phyloP scores from a whole-genome alignment of 2,888 invertebrate species.

The Latheticus oryzae region DNA sequence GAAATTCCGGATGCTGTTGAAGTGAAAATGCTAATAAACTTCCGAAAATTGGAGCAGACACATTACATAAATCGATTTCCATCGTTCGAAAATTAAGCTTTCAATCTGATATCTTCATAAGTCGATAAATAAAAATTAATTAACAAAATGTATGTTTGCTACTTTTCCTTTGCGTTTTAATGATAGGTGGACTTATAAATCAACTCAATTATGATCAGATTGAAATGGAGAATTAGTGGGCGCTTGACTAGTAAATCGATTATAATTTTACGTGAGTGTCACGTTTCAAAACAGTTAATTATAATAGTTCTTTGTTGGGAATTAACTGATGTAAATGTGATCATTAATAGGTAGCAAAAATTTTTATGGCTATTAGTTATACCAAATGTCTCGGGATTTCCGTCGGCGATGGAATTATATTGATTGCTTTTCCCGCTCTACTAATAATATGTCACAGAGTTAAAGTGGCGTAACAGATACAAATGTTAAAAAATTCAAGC shows the following conservation, averaged over 20 bases:
- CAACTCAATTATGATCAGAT: slow-evolving; percentile 17
- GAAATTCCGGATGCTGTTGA: too few species aligned
- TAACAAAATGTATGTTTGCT: too few species aligned
- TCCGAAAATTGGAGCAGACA: too few species aligned
- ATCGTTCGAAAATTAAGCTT: too few species aligned
- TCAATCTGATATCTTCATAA: too few species aligned
- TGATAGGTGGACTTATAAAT: slow-evolving; percentile 7
- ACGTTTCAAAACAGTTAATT: slow-evolving; percentile 12
- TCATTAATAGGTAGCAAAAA: slow-evolving; percentile 12
- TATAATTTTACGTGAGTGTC: slow-evolving; percentile 14
- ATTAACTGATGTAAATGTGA: slow-evolving; percentile 8
- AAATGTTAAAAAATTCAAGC: background rate
- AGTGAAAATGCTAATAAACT: too few species aligned
- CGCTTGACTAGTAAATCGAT: slow-evolving; percentile 10
- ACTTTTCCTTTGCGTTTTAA: slow-evolving; percentile 1
- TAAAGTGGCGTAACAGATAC: slow-evolving; percentile 5
- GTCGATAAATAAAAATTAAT: too few species aligned
- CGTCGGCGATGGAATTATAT: slow-evolving; percentile 5
- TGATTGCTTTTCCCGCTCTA: slow-evolving; percentile 14
- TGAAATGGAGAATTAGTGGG: slow-evolving; percentile 14
- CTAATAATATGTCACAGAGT: slow-evolving; percentile 4
- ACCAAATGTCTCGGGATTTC: slow-evolving; percentile 8
- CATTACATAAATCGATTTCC: too few species aligned
- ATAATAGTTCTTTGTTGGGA: slow-evolving; percentile 3
- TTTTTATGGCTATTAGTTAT: slow-evolving; percentile 9